These are phyloP conservation scores for human DNA, from an alignment of 2,113 vertebrate genomes.

Conservation along the genomic window DNA sequence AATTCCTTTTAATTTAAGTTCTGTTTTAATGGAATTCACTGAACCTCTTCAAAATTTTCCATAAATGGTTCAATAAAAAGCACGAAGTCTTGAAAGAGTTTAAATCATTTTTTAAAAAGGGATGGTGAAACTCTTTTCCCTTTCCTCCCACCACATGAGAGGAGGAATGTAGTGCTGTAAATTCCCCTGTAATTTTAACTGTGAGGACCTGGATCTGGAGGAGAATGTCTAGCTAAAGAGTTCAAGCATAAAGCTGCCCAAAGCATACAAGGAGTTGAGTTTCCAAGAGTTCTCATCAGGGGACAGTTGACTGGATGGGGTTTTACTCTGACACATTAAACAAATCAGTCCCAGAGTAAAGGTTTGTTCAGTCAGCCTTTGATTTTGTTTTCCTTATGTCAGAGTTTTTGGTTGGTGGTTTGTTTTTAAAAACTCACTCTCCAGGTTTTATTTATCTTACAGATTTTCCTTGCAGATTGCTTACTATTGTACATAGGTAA, in stretches of 20 bases:
- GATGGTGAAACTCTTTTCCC: conserved; percentile 7
- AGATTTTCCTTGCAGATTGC: background rate
- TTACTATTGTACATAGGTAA: background rate
- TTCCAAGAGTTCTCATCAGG: background rate
- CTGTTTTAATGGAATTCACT: conserved; percentile 65
- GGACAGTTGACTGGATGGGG: background rate
- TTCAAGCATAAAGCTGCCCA: background rate
- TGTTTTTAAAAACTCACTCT: background rate
- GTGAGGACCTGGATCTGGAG: background rate
- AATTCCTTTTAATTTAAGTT: conserved; percentile 62
- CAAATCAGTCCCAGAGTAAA: background rate
- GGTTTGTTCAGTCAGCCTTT: background rate
- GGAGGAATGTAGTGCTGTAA: conserved; percentile 41
- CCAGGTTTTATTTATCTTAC: background rate
- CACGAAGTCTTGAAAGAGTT: conserved; percentile 46
- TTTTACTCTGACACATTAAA: background rate
- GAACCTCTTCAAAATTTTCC: conserved; percentile 57
- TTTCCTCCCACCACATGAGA: conserved; percentile 43
- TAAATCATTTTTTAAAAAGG: conserved; percentile 52
- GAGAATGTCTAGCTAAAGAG: conserved; percentile 22
- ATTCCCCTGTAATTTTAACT: conserved; percentile 57
- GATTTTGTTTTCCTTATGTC: conserved; percentile 10
- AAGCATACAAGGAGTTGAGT: background rate
- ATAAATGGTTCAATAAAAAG: conserved; percentile 67
- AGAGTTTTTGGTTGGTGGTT: background rate